phyloP scores from a whole-genome alignment of 1,140 invertebrate species.

The Ylistrum balloti region DNA sequence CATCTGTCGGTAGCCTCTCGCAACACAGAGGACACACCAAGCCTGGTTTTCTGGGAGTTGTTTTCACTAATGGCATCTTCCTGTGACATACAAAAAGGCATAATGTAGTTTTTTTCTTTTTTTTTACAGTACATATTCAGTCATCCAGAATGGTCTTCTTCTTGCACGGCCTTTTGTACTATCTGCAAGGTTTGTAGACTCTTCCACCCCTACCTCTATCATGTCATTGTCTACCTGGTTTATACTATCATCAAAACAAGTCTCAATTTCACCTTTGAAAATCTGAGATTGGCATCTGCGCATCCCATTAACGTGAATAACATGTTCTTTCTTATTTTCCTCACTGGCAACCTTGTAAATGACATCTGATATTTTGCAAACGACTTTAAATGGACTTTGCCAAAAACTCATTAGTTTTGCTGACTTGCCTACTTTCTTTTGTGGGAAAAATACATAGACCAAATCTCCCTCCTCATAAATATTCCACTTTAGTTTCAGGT shows the following conservation, averaged over 20 bases:
- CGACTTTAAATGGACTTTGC: slow-evolving; percentile 36
- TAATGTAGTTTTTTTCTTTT: too few relatives aligned
- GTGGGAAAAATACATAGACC: slow-evolving; percentile 49
- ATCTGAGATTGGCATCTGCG: slow-evolving; percentile 20
- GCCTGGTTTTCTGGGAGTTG: too few relatives aligned
- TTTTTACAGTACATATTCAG: slow-evolving; percentile 42
- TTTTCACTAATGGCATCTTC: too few relatives aligned
- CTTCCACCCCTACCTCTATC: neutral
- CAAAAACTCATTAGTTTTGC: slow-evolving; percentile 34
- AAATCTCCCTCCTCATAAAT: neutral
- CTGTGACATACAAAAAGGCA: too few relatives aligned
- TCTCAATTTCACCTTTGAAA: neutral
- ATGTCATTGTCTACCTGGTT: neutral
- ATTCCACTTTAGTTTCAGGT: neutral
- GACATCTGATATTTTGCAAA: slow-evolving; percentile 11
- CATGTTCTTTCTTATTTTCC: neutral
- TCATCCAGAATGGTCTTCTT: slow-evolving; percentile 33
- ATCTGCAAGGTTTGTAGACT: neutral
- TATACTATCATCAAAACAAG: neutral
- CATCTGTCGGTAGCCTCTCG: too few relatives aligned
- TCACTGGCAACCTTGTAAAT: slow-evolving; percentile 19
- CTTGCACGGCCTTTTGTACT: neutral
- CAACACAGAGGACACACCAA: too few relatives aligned
- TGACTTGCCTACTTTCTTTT: slow-evolving; percentile 7
- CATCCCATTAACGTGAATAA: slow-evolving; percentile 47